Evolutionary conservation across 2,113 vertebrate genomes (phyloP), one percentile per base, ranked within the genome.

Genomic region (Mus spicilegus): DNA sequence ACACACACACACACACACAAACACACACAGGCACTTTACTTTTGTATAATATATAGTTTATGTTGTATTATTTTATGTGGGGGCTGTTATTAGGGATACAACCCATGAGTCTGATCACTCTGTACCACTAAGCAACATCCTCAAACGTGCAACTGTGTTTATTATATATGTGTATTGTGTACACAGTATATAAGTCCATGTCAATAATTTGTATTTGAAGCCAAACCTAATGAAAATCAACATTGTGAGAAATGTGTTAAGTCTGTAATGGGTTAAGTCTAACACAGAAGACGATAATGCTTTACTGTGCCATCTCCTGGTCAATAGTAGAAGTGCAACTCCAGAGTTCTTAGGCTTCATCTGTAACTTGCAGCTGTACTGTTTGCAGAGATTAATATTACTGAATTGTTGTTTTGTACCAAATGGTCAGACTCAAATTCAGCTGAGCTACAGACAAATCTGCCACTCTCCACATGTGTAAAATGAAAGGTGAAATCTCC

Each of bases 261-360:
- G 28, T 24, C 30, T 51, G 54, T 7, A 72, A 90, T 13, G 11
- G 9, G 14, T 97, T 73, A 90, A 90, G 58, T 75, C 16, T 26
- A 46, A 1, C 80, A 16, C 1, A 75, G 61, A 81, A 12, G n/a
- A 89, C 84, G 56, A 19, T 9, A 58, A 12, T 30, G 63, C 89
- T 87, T 89, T 69, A 39, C n/a, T 93, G 49, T 94, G 94, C 95
- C 97, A 96, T 93, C 96, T 97, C 54, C 96, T 97, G 97, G 77
- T 85, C 16, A 76, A 10, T 17, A 56, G 0, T 6, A 54, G 65
- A 88, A 96, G 16, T 85, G 39, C 85, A 88, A 6, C 19, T 85
- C 36, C 65, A 77, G 54, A 9, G 58, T 20, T 11, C 4, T 46
- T 17, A 13, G 4, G 24, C 22, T 72, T 78, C 17, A 14, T 76